phyloP scores from a whole-genome alignment of 1,140 invertebrate genomes.

The Phymastichus coffea region DNA sequence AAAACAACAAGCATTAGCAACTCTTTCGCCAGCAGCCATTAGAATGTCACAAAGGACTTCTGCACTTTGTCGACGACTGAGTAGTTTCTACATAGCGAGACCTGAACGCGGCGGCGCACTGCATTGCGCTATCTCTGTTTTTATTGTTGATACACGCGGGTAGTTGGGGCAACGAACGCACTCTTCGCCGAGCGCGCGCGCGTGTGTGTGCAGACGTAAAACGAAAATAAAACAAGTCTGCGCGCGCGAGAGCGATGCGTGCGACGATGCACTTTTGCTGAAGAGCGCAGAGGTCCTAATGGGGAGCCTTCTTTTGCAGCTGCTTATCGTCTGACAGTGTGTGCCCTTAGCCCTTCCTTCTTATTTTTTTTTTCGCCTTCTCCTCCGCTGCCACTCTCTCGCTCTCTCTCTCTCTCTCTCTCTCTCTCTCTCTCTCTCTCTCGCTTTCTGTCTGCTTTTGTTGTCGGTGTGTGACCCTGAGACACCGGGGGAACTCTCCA shows the following conservation, averaged over 20 bases:
- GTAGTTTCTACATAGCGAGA: no score
- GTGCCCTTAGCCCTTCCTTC: slow-evolving; percentile 9
- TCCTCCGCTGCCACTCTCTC: no score
- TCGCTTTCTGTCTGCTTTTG: no score
- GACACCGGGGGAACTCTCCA: no score
- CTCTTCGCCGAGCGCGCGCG: slow-evolving; percentile 19
- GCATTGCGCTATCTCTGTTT: slow-evolving; percentile 35
- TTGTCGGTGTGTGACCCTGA: no score
- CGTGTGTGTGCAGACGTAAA: slow-evolving; percentile 37
- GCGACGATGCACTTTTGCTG: slow-evolving; percentile 16
- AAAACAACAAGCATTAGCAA: no score
- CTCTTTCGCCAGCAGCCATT: no score
- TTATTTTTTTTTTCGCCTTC: no score
- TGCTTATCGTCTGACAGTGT: no score
- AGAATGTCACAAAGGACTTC: no score
- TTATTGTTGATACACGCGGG: slow-evolving; percentile 40
- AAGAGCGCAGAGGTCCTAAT: background rate
- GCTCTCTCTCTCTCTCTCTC: background rate
- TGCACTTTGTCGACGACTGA: no score
- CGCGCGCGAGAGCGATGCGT: background rate
- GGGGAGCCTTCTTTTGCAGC: slow-evolving; percentile 14
- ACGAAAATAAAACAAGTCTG: slow-evolving; percentile 35
- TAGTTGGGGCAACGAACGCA: slow-evolving; percentile 40
- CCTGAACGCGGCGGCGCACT: background rate
- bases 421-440: no score